Evolutionary conservation across 2,113 vertebrate species (phyloP).

Genomic region (Thermophis baileyi): DNA sequence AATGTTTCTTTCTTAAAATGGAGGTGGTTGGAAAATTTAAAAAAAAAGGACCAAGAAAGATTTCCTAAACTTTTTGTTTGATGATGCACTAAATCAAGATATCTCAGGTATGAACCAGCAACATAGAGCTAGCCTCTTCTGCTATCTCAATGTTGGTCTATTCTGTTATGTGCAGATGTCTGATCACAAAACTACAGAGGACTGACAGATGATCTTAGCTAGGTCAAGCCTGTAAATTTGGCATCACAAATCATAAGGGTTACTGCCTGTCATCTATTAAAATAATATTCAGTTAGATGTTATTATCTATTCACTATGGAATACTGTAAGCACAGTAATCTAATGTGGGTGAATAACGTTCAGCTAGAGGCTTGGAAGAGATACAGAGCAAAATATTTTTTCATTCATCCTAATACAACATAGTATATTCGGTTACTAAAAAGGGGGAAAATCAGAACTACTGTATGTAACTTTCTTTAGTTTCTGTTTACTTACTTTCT

Average conservation of each 20-base stretch:
- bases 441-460: neutral
- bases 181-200: neutral
- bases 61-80: neutral
- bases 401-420: neutral
- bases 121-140: neutral
- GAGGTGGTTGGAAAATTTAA: neutral
- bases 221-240: neutral
- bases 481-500: neutral
- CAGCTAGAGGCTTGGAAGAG: neutral
- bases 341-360: neutral
- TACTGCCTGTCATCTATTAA: neutral
- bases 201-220: neutral
- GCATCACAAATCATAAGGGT: neutral
- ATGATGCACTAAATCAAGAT: neutral
- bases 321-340: neutral
- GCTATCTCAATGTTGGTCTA: neutral
- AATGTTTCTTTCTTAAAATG: neutral
- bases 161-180: neutral
- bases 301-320: neutral
- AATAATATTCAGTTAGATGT: neutral
- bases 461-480: neutral
- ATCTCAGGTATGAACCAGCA: neutral
- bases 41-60: neutral
- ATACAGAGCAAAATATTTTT: neutral
- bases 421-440: neutral